Evolutionary conservation across 2,113 vertebrate species (phyloP).

Genomic region (Mohoua ochrocephala): DNA sequence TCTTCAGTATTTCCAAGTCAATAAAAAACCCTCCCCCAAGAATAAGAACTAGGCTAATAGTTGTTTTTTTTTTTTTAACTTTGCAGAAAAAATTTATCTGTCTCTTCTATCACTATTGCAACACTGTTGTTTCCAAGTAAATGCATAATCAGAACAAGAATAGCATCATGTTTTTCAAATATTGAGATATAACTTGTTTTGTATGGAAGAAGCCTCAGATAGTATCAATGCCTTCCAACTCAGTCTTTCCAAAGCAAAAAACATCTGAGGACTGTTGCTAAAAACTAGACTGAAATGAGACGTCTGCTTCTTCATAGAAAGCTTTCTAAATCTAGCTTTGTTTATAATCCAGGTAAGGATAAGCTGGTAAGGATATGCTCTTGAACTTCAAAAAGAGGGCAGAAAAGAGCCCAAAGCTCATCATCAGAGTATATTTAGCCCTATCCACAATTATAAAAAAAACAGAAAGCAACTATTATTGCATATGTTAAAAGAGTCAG

Average conservation of each 20-base stretch:
- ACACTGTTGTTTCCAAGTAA: background rate
- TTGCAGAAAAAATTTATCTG: background rate
- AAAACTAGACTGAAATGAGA: background rate
- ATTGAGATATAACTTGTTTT: background rate
- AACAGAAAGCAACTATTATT: background rate
- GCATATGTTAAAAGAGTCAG: background rate
- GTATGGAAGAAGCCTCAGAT: background rate
- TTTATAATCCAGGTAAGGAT: background rate
- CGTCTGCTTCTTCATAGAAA: background rate
- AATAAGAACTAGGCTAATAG: background rate
- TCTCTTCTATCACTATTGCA: background rate
- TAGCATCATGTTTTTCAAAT: background rate
- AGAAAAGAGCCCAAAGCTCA: background rate
- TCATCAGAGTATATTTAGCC: background rate
- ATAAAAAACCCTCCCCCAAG: background rate
- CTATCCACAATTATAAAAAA: background rate
- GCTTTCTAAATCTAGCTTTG: background rate
- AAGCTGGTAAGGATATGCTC: background rate
- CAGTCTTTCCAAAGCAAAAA: background rate
- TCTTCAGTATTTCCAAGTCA: background rate
- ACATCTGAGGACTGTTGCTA: background rate
- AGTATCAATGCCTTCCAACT: background rate
- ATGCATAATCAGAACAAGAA: background rate
- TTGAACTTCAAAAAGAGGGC: background rate
- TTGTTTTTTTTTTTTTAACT: background rate